These are phyloP conservation scores for Micromussa lordhowensis DNA, from an alignment of 92 coral and sea anemone species.

Conservation along the genomic window DNA sequence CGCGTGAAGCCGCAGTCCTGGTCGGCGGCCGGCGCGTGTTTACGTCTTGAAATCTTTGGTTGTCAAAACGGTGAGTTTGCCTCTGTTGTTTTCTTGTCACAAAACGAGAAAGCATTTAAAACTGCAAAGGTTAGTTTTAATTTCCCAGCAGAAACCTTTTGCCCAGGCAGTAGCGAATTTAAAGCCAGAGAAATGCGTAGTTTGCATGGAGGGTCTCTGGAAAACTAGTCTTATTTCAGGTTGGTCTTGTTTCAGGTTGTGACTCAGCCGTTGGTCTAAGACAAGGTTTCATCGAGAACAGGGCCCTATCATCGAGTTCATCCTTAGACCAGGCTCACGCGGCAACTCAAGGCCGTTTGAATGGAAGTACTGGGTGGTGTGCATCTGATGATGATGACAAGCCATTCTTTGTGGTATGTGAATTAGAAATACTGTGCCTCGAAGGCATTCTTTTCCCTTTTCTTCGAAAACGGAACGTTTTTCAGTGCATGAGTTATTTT, in stretches of 20 bases:
- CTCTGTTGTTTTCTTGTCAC: not conserved
- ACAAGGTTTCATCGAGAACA: constrained; percentile 41
- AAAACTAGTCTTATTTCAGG: not conserved
- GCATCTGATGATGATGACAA: constrained; percentile 36
- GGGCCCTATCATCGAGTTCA: constrained; percentile 56
- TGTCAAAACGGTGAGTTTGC: constrained; percentile 69
- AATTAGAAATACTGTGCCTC: too few relatives aligned
- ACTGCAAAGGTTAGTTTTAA: not conserved
- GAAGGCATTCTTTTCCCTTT: too few relatives aligned
- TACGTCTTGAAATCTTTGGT: constrained; percentile 84
- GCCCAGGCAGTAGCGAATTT: not conserved
- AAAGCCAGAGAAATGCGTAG: too few relatives aligned
- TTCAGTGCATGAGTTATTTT: not conserved
- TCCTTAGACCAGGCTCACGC: constrained; percentile 49
- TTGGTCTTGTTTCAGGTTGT: constrained; percentile 43
- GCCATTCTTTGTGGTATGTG: constrained; percentile 47
- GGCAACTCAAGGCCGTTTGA: constrained; percentile 66
- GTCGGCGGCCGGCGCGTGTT: constrained; percentile 67
- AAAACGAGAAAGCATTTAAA: not conserved
- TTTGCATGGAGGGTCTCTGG: not conserved
- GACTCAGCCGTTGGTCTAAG: constrained; percentile 58
- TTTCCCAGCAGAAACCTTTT: not conserved
- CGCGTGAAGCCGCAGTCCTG: constrained; percentile 70
- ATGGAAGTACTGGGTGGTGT: constrained; percentile 67
- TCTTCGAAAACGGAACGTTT: too few relatives aligned